These are phyloP conservation scores for Allacma fusca DNA, from an alignment of 2,888 invertebrate genomes.

Conservation along the genomic window DNA sequence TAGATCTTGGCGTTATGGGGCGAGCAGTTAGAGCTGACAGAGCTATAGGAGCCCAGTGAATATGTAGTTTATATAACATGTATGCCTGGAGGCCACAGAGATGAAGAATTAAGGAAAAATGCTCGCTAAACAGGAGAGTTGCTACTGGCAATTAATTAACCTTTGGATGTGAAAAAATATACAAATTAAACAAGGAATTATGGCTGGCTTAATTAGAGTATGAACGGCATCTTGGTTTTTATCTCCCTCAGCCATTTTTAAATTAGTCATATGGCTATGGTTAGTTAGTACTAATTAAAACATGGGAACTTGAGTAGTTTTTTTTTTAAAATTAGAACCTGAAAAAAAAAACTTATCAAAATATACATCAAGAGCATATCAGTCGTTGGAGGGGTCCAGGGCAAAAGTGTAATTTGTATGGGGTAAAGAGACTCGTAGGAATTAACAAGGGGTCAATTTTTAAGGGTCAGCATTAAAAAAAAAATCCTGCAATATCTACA, in stretches of 20 bases:
- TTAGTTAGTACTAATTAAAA: conserved; percentile 16
- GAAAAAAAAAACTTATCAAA: neutral
- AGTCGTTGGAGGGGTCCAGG: too few relatives aligned
- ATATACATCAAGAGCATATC: too few relatives aligned
- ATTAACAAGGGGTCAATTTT: too few relatives aligned
- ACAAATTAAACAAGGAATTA: conserved; percentile 23
- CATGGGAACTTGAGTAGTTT: neutral
- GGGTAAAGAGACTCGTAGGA: too few relatives aligned
- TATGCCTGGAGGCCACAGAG: neutral
- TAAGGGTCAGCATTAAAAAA: too few relatives aligned
- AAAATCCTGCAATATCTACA: too few relatives aligned
- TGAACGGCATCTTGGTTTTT: neutral
- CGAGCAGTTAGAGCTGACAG: too few relatives aligned
- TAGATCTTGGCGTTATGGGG: too few relatives aligned
- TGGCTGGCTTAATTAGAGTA: conserved; percentile 20
- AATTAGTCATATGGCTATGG: neutral
- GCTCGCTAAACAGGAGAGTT: conserved; percentile 10
- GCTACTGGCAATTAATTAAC: conserved; percentile 26
- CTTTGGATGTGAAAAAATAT: conserved; percentile 26
- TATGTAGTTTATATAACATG: too few relatives aligned
- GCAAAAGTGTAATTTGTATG: too few relatives aligned
- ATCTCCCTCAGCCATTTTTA: neutral
- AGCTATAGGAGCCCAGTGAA: too few relatives aligned
- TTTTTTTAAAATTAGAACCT: neutral
- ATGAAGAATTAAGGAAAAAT: conserved; percentile 21